phyloP scores from a whole-genome alignment of 1,140 invertebrate species.

The Diorhabda carinulata region DNA sequence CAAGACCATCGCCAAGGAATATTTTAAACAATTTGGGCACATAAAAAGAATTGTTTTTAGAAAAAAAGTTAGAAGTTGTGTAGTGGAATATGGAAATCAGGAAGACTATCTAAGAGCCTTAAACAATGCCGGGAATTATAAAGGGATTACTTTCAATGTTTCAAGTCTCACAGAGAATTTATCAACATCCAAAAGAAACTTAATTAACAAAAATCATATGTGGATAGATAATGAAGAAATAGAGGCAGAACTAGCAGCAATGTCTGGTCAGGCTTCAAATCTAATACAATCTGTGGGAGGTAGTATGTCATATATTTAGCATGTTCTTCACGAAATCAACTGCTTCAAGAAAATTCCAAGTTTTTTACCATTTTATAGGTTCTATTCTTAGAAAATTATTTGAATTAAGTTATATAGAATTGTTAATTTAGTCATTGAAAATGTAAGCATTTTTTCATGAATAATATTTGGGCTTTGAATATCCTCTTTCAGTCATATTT shows the following conservation, averaged over 20 bases:
- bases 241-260: constrained; percentile 53
- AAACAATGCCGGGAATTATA: constrained; percentile 55
- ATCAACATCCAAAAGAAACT: constrained; percentile 35
- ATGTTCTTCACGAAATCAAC: too few species aligned
- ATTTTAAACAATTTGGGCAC: constrained; percentile 63
- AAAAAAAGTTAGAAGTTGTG: constrained; percentile 56
- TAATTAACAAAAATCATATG: constrained; percentile 51
- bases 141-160: constrained; percentile 59
- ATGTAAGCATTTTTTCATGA: too few species aligned
- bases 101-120: constrained; percentile 56
- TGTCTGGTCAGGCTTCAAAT: constrained; percentile 45
- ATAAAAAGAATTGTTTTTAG: constrained; percentile 58
- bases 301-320: constrained; percentile 4
- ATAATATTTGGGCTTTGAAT: too few species aligned
- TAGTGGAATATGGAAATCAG: constrained; percentile 58
- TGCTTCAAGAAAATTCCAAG: too few species aligned
- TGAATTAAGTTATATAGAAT: too few species aligned
- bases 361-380: too few species aligned
- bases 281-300: constrained; percentile 24
- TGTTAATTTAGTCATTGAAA: too few species aligned
- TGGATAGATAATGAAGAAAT: constrained; percentile 54
- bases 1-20: constrained; percentile 56
- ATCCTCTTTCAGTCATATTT: too few species aligned
- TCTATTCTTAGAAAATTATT: too few species aligned
- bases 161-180: constrained; percentile 7